Base-by-base conservation (phyloP, 2,113 vertebrate genomes). In the Gadus macrocephalus region DNA sequence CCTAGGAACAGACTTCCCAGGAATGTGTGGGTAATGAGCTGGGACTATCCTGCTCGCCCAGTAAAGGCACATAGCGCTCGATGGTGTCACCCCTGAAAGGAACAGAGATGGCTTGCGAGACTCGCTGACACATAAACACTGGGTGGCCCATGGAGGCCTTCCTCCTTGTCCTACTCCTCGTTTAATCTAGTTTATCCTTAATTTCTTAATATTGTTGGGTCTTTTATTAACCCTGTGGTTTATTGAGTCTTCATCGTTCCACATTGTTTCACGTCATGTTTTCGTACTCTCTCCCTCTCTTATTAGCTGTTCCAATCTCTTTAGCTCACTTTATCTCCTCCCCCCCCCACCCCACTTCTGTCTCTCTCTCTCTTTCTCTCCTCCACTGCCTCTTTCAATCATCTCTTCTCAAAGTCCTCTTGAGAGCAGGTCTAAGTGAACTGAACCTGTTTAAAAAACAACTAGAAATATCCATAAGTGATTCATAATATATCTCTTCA, bases 11-110 rank as follows among this genome's bases (percentile, higher is more conserved):
- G 82, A 77, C 78, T 85, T 88, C 77, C 73, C 28, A 72, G 79
- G 88, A 91, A 89, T 86, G 82, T 87, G 82, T 70, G 70, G 87
- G 90, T 90, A 91, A 92, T 89, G 89, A 88, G 85, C 85, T 87
- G 83, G 81, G 87, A 88, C 91, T 88, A 90, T 90, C 85, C 86
- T 78, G 76, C 76, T 85, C 85, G 78, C 81, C 73, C 83, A 78
- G 84, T 80, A 83, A 88, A 78, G 85, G 86, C 77, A 86, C 77
- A 64, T 81, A 86, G 79, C 84, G 86, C 86, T 90, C 89, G 84
- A 86, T 83, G 83, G 87, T 90, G 91, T 89, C 89, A 86, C 85
- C 80, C 80, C 80, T 58, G 63, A 88, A 87, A 90, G 87, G 87
- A 87, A 87, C 83, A 90, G 83, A 81, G 88, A 88, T 83, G 84